Base-by-base conservation (phyloP, 2,797 vertebrate species). In the Alcedo quadribrachys region DNA sequence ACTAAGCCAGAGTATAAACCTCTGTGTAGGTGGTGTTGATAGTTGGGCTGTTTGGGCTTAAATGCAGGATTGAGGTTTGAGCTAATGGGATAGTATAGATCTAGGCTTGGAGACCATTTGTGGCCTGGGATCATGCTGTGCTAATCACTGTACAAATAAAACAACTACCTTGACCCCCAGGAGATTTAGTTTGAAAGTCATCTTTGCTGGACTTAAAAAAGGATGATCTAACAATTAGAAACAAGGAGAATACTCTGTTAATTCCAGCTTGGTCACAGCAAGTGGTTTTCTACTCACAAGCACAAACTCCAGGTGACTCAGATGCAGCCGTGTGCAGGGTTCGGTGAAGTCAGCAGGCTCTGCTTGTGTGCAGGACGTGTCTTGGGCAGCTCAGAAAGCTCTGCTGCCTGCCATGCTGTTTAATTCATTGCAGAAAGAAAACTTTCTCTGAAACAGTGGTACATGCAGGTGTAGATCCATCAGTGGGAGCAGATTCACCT, bases 101-200 rank as follows among this genome's bases (percentile, higher is more conserved):
- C 2, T 33, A 71, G 82, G 61, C 65, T 80, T 65, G 81, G 82
- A 84, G 66, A 68, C 76, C 66, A 30, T 70, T 57, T 83, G 79
- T 95, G 91, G 79, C 91, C 76, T 85, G 76, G 50, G 73, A 87
- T 93, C 93, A 87, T 76, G 85, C 91, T 93, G 85, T 85, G 85
- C 85, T 95, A 85, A 91, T 89, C 91, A 80, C 87, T 95, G 60
- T 94, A 73, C 91, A 93, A 96, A 93, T 85, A 87, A 68, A 93
- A 75, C 79, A 87, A 86, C 87, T 53, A 89, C 87, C 66, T 76
- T 69, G 85, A 89, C 77, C 91, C 92, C 70, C 80, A 50, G 24
- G 90, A 85, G 93, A 37, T 50, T 87, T 77, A 83, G 71, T 82
- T 86, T 92, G 92, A 84, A 91, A 95, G 93, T 93, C 90, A 76